Base-by-base conservation (phyloP, 2,113 vertebrate species). In the Microcebus jonahi region DNA sequence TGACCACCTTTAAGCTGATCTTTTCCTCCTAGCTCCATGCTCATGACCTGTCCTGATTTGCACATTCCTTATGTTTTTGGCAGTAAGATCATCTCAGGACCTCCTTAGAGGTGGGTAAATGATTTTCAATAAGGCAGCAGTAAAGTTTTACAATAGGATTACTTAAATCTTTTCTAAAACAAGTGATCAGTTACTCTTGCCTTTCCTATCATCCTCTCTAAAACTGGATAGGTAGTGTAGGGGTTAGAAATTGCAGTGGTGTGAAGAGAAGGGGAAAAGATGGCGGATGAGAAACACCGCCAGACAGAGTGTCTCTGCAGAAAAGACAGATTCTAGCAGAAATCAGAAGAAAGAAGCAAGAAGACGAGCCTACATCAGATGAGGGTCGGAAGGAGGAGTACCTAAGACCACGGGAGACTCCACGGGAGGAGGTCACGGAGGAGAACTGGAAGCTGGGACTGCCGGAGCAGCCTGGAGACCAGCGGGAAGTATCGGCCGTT, bases 161-260 rank as follows among this genome's bases (percentile, higher is more conserved):
- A 61, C n/a, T 88, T 31, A 55, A 75, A 31, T 73, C 36, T 89
- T 88, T 84, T 79, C 77, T 15, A n/a, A 68, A 82, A 29, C 39
- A 94, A 59, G n/a, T 27, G 10, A 70, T 70, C 48, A 65, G 68
- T 50, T 57, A 45, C 34, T 31, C 25, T 8, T 75, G 12, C 25
- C n/a, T 97, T 86, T 68, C 53, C 84, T 61, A n/a, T 53, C 45
- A 70, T 88, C 95, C 55, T 93, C 88, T 91, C 71, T 91, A 94
- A 95, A 93, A 63, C 21, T 13, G 82, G 39, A 14, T n/a, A n/a
- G 11, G 12, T 42, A n/a, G 15, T 18, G 9, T 10, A 27, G 29
- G 71, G 7, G 1, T 88, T 80, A 88, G 45, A 20, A 39, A 34
- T n/a, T 29, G 36, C 14, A 83, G 13, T 57, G 42, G 23, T 75